Conservation (phyloP, 2,888 invertebrate genomes). For the Xanthorhoe designata region DNA sequence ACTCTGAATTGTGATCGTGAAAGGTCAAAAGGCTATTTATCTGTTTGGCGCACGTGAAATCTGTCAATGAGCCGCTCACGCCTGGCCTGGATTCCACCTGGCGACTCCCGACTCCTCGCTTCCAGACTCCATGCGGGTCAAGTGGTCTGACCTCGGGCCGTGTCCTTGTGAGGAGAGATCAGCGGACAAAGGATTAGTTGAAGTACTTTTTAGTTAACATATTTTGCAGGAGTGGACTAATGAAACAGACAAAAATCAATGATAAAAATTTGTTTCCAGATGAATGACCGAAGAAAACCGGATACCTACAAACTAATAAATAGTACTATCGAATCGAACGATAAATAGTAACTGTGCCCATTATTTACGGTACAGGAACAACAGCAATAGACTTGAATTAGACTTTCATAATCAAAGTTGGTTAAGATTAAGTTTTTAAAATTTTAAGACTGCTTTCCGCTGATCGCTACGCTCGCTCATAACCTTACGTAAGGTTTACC, state of each 20-base stretch:
- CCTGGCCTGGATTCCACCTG: conserved; percentile 29
- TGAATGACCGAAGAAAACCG: too few relatives aligned
- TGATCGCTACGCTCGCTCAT: conserved; percentile 11
- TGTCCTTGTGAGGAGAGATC: conserved; percentile 16
- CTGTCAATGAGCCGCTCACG: conserved; percentile 36
- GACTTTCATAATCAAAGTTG: too few relatives aligned
- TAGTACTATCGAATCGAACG: too few relatives aligned
- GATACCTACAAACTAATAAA: too few relatives aligned
- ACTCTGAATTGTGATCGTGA: not conserved
- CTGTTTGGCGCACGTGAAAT: conserved; percentile 25
- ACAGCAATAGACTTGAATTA: too few relatives aligned
- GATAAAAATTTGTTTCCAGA: too few relatives aligned
- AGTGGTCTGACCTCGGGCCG: conserved; percentile 55
- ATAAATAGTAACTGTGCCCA: too few relatives aligned
- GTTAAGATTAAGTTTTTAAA: too few relatives aligned
- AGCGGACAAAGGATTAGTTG: conserved; percentile 1
- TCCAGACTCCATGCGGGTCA: conserved; percentile 55
- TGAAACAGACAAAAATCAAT: too few relatives aligned
- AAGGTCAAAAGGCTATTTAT: not conserved
- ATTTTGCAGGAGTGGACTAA: too few relatives aligned
- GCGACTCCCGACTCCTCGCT: conserved; percentile 25
- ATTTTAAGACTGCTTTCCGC: too few relatives aligned
- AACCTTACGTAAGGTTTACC: not conserved
- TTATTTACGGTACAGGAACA: too few relatives aligned
- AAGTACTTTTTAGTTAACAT: not conserved